Evolutionary conservation across 64 coral and sea anemone species (phyloP), one percentile per base, ranked within the genome.

Genomic region (Pocillopora verrucosa): DNA sequence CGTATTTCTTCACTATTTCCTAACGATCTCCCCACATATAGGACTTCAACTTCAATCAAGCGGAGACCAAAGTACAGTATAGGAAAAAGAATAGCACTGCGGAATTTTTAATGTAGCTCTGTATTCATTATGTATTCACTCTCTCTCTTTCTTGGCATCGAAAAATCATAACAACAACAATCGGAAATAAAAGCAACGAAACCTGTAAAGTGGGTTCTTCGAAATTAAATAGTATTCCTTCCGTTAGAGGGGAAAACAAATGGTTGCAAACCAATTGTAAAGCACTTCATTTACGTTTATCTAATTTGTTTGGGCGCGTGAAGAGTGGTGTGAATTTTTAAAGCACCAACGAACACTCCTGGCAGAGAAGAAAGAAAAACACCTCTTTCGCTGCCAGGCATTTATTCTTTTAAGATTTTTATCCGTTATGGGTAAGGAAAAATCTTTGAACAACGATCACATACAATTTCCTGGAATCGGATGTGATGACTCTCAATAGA

Each of bases 381-480:
- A 30, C 22, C 24, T 59, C 76, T 22, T 59, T 79, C 25, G 26
- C 17, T 34, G 36, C 25, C 30, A 25, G 78, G 17, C 36, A 5
- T 16, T 57, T 30, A 61, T 62, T 56, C 75, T 45, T 20, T 77
- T 56, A 16, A 56, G 2, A 77, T 14, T 77, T 56, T 56, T 20
- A 77, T 77, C 38, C 34, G 38, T 51, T 77, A 56, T 10, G 16
- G 10, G 75, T 81, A 81, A 62, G 34, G 78, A 81, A 58, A 0
- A n/a, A n/a, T 62, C 78, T 81, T 81, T 30, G 38, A 41, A 64
- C 61, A 62, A 35, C 25, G 11, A 81, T 24, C 77, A 60, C 57
- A 9, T 84, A 38, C 57, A 17, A 85, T 85, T 85, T 85, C 82
- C 82, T 81, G 67, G 58, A 62, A 62, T 81, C 78, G 78, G 78